Conservation (phyloP, 2,888 invertebrate species). For the Mythimna impura region DNA sequence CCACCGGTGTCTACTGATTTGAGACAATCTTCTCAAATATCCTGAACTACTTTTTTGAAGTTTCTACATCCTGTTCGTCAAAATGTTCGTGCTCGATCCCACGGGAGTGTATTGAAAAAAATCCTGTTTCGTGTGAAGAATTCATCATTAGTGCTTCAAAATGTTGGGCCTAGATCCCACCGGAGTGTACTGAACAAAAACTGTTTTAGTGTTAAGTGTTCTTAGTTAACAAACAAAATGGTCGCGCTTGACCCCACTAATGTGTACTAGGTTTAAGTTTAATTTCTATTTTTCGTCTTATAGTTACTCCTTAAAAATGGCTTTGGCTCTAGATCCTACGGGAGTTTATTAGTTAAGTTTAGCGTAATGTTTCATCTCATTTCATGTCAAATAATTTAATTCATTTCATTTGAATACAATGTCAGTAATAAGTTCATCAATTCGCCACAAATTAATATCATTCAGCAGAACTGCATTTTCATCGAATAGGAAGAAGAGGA, state of each 20-base stretch:
- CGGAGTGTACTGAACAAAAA: slow-evolving; percentile 75
- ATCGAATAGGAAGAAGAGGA: slow-evolving; percentile 85
- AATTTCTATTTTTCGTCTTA: slow-evolving; percentile 59
- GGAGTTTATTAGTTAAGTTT: slow-evolving; percentile 76
- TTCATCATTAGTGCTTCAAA: slow-evolving; percentile 71
- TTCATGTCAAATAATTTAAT: slow-evolving; percentile 54
- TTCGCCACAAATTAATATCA: slow-evolving; percentile 84
- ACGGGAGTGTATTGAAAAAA: slow-evolving; percentile 85
- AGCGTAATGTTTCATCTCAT: slow-evolving; percentile 46
- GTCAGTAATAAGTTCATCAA: slow-evolving; percentile 74
- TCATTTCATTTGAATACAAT: slow-evolving; percentile 63
- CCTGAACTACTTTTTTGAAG: slow-evolving; percentile 42
- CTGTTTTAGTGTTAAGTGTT: slow-evolving; percentile 72
- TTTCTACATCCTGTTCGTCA: slow-evolving; percentile 62
- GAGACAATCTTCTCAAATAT: slow-evolving; percentile 47
- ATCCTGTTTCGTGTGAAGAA: slow-evolving; percentile 66
- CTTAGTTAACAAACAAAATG: slow-evolving; percentile 66
- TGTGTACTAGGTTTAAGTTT: slow-evolving; percentile 76
- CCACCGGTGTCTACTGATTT: slow-evolving; percentile 82
- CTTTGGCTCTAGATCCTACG: slow-evolving; percentile 80
- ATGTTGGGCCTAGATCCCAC: slow-evolving; percentile 79
- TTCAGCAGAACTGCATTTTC: slow-evolving; percentile 83
- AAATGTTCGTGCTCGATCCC: slow-evolving; percentile 86
- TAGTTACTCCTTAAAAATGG: slow-evolving; percentile 74
- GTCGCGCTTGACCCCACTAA: slow-evolving; percentile 77